These are phyloP conservation scores for Steinernema carpocapsae DNA, from an alignment of 2,888 invertebrate species.

Conservation along the genomic window DNA sequence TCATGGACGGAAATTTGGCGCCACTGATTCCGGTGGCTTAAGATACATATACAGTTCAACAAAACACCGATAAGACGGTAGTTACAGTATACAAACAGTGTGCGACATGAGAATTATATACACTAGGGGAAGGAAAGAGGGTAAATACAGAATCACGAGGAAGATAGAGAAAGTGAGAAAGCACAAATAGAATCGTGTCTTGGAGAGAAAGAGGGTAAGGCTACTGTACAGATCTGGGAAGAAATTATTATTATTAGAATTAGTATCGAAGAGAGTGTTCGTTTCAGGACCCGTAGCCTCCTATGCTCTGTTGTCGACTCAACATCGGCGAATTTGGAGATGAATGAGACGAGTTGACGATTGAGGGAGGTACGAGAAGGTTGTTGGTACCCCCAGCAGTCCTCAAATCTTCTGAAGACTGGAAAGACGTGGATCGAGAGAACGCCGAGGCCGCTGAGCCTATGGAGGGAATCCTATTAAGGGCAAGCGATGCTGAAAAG, in stretches of 20 bases:
- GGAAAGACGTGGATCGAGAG: slow-evolving; percentile 18
- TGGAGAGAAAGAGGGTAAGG: not conserved
- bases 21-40: too few species aligned
- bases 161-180: slow-evolving; percentile 32
- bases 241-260: not conserved
- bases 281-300: slow-evolving; percentile 50
- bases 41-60: too few species aligned
- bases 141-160: slow-evolving; percentile 2
- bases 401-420: slow-evolving; percentile 13
- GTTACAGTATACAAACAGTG: not conserved
- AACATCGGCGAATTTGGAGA: slow-evolving; percentile 40
- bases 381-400: slow-evolving; percentile 7
- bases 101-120: slow-evolving; percentile 11
- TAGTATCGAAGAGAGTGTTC: slow-evolving; percentile 27
- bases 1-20: too few species aligned
- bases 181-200: slow-evolving; percentile 5
- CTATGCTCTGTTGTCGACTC: slow-evolving; percentile 52
- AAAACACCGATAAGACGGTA: not conserved
- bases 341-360: slow-evolving; percentile 22
- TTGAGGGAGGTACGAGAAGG: slow-evolving; percentile 24
- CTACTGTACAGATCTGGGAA: not conserved
- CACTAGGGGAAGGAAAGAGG: slow-evolving; percentile 3
- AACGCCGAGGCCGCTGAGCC: slow-evolving; percentile 21
- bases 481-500: not conserved
- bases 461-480: slow-evolving; percentile 3